Percentiles rank a stretch among this genome's conserved stretches.
Conservation (phyloP, 1,140 invertebrate genomes). For the Drosophila elegans region DNA sequence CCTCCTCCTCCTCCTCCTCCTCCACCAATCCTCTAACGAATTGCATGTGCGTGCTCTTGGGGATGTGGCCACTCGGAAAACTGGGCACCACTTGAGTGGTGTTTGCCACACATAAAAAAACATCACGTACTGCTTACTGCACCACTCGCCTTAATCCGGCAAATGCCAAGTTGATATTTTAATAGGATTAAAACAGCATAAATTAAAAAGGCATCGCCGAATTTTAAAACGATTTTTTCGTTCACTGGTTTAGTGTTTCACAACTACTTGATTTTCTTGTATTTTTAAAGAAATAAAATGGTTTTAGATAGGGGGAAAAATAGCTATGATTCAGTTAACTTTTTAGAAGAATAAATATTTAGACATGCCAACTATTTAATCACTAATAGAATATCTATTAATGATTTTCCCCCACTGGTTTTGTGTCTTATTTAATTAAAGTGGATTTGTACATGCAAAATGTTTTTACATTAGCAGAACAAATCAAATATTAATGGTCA, state of each 20-base stretch:
- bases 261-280: neutral
- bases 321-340: neutral
- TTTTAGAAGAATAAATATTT: no score
- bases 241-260: constrained; percentile 8
- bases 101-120: constrained; percentile 19
- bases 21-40: constrained; percentile 25
- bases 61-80: constrained; percentile 27
- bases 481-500: no score
- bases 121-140: constrained; percentile 1
- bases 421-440: no score
- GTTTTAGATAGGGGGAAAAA: neutral
- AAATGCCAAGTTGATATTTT: constrained; percentile 21
- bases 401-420: no score
- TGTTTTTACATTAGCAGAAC: no score
- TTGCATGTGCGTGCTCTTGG: constrained; percentile 44
- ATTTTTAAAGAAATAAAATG: neutral
- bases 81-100: constrained; percentile 39
- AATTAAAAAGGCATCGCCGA: constrained; percentile 12
- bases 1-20: constrained; percentile 10
- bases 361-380: no score
- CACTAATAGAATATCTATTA: no score
- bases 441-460: no score
- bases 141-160: constrained; percentile 19
- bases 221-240: constrained; percentile 6
- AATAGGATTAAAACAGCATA: constrained; percentile 22